phyloP scores from a whole-genome alignment of 2,113 vertebrate genomes.

The Crotalus viridis region DNA sequence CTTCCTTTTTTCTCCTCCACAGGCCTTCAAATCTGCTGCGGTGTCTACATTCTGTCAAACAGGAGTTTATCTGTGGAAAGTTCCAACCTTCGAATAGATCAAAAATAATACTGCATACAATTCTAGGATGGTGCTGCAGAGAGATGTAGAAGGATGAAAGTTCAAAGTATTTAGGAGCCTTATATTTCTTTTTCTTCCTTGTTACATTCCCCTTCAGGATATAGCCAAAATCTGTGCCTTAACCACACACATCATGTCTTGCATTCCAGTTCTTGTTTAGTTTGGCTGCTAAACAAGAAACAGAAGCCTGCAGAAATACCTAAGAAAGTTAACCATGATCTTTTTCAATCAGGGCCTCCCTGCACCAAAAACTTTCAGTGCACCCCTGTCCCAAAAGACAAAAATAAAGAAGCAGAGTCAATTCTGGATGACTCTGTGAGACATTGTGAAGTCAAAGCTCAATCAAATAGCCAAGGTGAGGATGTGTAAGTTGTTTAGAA shows the following conservation, averaged over 20 bases:
- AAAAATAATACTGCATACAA: neutral
- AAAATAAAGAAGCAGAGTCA: neutral
- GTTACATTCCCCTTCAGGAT: slow-evolving; percentile 4
- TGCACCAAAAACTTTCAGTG: neutral
- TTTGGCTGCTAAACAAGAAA: neutral
- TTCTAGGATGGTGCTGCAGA: neutral
- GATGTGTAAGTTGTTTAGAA: neutral
- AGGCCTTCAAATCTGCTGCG: neutral
- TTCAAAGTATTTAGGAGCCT: neutral
- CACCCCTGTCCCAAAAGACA: neutral
- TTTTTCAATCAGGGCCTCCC: neutral
- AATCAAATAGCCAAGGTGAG: neutral
- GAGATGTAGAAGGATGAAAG: neutral
- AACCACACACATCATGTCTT: neutral
- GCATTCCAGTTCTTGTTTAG: slow-evolving; percentile 10
- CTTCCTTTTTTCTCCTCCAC: neutral
- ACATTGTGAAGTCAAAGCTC: neutral
- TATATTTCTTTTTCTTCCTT: neutral
- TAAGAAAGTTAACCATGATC: neutral
- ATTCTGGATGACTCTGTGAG: neutral
- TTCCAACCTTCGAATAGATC: neutral
- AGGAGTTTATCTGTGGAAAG: neutral
- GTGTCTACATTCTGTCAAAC: neutral
- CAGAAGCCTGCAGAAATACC: neutral
- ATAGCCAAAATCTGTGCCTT: neutral